Evolutionary conservation across 2,113 vertebrate genomes (phyloP).

Genomic region (Elgaria multicarinata): DNA sequence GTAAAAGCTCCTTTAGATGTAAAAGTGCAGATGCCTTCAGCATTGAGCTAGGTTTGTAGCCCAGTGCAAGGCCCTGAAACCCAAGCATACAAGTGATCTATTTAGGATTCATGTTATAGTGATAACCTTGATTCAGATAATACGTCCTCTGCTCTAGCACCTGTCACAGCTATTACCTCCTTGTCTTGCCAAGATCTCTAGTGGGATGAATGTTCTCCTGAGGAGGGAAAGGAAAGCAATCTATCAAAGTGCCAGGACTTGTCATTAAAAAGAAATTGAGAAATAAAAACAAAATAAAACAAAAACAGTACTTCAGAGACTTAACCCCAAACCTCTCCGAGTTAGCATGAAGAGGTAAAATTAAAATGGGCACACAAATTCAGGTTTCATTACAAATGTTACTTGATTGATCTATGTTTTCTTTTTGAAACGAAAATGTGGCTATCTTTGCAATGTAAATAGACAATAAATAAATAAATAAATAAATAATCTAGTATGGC

Average conservation of each 20-base stretch:
- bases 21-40: conserved; percentile 36
- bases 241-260: conserved; percentile 62
- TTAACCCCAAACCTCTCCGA: conserved; percentile 25
- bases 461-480: neutral
- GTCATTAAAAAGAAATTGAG: conserved; percentile 57
- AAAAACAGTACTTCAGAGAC: conserved; percentile 21
- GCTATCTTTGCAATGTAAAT: neutral
- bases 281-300: conserved; percentile 41
- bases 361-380: conserved; percentile 23
- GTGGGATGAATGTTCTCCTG: conserved; percentile 41
- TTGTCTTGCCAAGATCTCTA: conserved; percentile 53
- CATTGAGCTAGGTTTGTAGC: conserved; percentile 45
- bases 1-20: conserved; percentile 50
- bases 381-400: conserved; percentile 11
- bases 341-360: conserved; percentile 33
- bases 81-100: conserved; percentile 16
- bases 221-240: conserved; percentile 50
- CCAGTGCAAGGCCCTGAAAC: conserved; percentile 39
- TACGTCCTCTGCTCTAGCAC: conserved; percentile 54
- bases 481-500: neutral
- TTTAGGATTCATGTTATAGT: conserved; percentile 36
- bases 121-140: conserved; percentile 55
- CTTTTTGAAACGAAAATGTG: neutral
- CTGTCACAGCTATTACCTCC: conserved; percentile 50
- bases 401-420: conserved; percentile 10